Base-by-base conservation (phyloP, 1,140 invertebrate genomes). In the Oscheius sp. region DNA sequence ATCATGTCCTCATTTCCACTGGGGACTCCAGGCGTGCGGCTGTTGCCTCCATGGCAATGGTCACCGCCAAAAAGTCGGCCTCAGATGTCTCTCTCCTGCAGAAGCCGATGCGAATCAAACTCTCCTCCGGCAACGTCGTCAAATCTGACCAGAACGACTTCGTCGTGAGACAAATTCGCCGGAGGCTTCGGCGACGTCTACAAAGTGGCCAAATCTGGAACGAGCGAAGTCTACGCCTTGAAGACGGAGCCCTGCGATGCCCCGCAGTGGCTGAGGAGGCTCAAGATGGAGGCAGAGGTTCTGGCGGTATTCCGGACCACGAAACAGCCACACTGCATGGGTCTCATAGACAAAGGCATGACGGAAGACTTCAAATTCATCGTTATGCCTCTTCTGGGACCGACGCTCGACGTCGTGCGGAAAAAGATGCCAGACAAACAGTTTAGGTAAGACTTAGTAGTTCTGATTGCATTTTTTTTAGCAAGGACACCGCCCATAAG, bases 181-280 rank as follows among this genome's bases (percentile, higher is more conserved):
- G 59, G 59, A 13, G 59, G 59, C 4, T 63, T 63, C 59, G 59
- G 59, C 28, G 59, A 63, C 23, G 59, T 63, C 4, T 63, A 63
- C 59, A 63, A 63, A 23, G 59, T 63, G 34, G 26, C 26, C 29
- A 10, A 26, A 10, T 10, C 26, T 3, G 13, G 7, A 26, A 23
- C 26, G 4, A 63, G 26, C n/a, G 4, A 7, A 10, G 13, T 63
- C 29, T 63, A 13, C 29, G 28, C 34, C 4, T 32, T 63, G 59
- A 63, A 63, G 59, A 36, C 34, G 59, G 59, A 63, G 26, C 23
- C 26, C 13, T 4, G 34, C 4, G n/a, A 63, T 4, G 34, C n/a
- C 10, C 4, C 4, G 13, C 10, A 32, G 7, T 3, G 29, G 26
- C 28, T 63, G 59, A 63, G 23, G 13, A 63, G 29, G n/a, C 59